phyloP scores from a whole-genome alignment of 2,797 vertebrate species.

The Ara ararauna region DNA sequence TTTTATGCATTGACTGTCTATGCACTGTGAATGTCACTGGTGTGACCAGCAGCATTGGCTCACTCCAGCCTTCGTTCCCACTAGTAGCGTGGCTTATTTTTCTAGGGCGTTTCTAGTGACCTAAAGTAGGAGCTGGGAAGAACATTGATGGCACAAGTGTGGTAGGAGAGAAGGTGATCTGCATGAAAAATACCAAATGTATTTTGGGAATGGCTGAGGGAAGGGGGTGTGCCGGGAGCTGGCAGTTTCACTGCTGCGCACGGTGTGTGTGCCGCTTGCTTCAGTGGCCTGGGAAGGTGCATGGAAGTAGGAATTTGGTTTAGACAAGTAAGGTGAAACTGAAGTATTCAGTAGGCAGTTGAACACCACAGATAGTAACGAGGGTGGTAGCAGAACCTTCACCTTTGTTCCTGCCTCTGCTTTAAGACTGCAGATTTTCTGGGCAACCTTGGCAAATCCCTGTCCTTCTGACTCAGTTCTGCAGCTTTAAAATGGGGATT shows the following conservation, averaged over 20 bases:
- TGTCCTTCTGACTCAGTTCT: neutral
- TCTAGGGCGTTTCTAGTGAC: neutral
- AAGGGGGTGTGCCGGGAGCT: neutral
- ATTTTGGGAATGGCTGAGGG: slow-evolving; percentile 7
- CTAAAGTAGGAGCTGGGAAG: neutral
- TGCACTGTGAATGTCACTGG: neutral
- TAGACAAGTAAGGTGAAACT: neutral
- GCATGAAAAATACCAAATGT: slow-evolving; percentile 21
- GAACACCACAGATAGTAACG: neutral
- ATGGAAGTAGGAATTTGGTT: neutral
- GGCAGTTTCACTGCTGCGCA: neutral
- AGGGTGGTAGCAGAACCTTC: neutral
- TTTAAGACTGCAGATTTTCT: neutral
- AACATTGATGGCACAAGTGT: neutral
- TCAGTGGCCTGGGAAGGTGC: neutral
- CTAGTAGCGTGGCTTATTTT: neutral
- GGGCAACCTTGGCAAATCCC: neutral
- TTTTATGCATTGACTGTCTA: neutral
- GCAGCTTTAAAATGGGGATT: neutral
- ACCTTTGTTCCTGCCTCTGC: neutral
- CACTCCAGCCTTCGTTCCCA: neutral
- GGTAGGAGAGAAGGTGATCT: neutral
- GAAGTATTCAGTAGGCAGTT: neutral
- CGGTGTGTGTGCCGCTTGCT: neutral
- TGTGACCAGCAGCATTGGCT: fast-evolving